These are phyloP conservation scores for Syngnathus rostellatus DNA, from an alignment of 2,797 vertebrate genomes.

Conservation along the genomic window DNA sequence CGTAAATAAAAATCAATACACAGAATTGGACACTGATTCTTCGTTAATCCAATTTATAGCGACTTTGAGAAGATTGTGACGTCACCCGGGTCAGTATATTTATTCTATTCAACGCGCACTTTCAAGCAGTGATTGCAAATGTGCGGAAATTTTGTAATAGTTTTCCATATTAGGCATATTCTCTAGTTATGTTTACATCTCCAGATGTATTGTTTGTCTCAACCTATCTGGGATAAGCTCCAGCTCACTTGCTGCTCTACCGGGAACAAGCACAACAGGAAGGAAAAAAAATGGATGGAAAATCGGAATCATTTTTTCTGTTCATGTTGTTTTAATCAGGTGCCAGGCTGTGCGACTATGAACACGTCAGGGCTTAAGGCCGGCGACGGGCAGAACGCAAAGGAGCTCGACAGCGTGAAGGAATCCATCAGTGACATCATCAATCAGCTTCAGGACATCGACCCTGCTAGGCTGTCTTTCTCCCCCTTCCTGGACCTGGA, in stretches of 20 bases:
- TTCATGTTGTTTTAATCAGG: neutral
- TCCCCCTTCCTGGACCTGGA: constrained; percentile 75
- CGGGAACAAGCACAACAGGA: neutral
- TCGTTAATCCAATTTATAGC: no score
- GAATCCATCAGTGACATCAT: constrained; percentile 74
- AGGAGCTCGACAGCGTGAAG: constrained; percentile 71
- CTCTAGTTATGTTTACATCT: neutral
- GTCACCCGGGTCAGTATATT: no score
- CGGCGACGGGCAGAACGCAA: constrained; percentile 51
- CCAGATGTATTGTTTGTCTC: neutral
- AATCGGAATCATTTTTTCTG: no score
- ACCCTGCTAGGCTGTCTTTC: constrained; percentile 70
- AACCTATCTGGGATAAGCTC: neutral
- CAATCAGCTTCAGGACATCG: constrained; percentile 74
- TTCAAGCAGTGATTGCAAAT: no score
- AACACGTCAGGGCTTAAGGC: constrained; percentile 58
- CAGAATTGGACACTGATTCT: no score
- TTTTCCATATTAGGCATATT: neutral
- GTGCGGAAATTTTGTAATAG: neutral
- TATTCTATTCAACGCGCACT: no score
- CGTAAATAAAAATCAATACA: no score
- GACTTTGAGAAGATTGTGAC: no score
- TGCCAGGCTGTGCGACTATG: constrained; percentile 56
- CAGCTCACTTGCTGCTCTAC: neutral
- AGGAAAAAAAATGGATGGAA: neutral